Conservation (phyloP, 2,888 invertebrate genomes). For the Steinernema scapterisci region DNA sequence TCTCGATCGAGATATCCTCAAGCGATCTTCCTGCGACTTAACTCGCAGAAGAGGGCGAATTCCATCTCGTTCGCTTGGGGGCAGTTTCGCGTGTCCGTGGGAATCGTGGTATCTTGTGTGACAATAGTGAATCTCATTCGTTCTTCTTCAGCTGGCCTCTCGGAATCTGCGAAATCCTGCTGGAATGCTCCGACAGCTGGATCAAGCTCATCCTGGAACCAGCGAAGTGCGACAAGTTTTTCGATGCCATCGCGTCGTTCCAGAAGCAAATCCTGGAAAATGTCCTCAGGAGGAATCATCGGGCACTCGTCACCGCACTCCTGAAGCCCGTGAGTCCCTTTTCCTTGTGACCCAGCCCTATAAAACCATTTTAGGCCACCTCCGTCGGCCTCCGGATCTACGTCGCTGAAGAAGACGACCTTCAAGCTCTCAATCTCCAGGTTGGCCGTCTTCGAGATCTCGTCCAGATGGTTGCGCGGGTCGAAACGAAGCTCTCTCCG, state of each 20-base stretch:
- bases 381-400: slow-evolving; percentile 24
- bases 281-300: slow-evolving; percentile 38
- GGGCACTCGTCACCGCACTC: slow-evolving; percentile 31
- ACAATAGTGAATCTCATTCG: no score
- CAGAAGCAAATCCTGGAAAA: slow-evolving; percentile 38
- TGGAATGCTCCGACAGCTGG: slow-evolving; percentile 39
- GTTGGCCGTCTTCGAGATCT: slow-evolving; percentile 36
- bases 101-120: no score
- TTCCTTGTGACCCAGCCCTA: background rate
- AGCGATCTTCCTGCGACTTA: background rate
- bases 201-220: slow-evolving; percentile 42
- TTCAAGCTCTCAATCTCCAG: slow-evolving; percentile 30
- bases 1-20: background rate
- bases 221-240: slow-evolving; percentile 36
- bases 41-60: no score
- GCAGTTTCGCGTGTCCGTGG: no score
- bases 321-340: slow-evolving; percentile 15
- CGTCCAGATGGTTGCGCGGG: slow-evolving; percentile 36
- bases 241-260: slow-evolving; percentile 46
- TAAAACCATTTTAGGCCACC: background rate
- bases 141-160: slow-evolving; percentile 47
- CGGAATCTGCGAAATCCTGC: slow-evolving; percentile 45
- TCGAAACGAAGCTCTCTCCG: slow-evolving; percentile 42
- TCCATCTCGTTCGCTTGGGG: no score
- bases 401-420: slow-evolving; percentile 29